phyloP scores from a whole-genome alignment of 2,797 vertebrate genomes.

The Diglossa cyanea region DNA sequence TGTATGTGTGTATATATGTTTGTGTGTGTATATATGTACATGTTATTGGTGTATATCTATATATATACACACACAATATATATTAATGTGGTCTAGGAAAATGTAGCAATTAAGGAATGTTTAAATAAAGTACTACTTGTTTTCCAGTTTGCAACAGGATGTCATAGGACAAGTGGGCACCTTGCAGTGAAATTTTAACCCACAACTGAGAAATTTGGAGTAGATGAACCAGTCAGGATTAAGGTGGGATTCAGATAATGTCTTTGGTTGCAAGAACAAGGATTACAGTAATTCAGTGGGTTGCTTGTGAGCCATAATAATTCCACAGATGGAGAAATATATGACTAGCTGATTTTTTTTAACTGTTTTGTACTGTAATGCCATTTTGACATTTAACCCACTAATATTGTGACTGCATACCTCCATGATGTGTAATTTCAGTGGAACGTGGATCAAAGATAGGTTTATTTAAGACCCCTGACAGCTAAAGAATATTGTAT shows the following conservation, averaged over 20 bases:
- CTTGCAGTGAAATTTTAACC: conserved; percentile 72
- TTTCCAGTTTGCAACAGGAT: conserved; percentile 75
- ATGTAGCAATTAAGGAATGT: conserved; percentile 80
- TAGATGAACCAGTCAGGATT: conserved; percentile 62
- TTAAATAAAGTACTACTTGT: conserved; percentile 77
- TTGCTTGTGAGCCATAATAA: conserved; percentile 67
- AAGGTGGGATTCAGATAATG: conserved; percentile 69
- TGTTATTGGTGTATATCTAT: conserved; percentile 39
- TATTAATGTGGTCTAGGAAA: conserved; percentile 75
- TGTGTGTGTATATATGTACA: conserved; percentile 63
- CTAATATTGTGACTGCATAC: conserved; percentile 69
- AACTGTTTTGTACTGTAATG: conserved; percentile 70
- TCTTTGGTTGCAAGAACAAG: conserved; percentile 70
- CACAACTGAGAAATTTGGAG: conserved; percentile 66
- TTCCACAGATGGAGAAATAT: conserved; percentile 63
- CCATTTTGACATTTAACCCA: conserved; percentile 72
- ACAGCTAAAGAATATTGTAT: conserved; percentile 71
- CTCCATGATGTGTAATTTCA: conserved; percentile 67
- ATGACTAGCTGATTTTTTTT: conserved; percentile 60
- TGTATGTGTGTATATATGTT: conserved; percentile 67
- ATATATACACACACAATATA: conserved; percentile 66
- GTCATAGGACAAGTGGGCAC: conserved; percentile 68
- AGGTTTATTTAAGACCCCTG: conserved; percentile 70
- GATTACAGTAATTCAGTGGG: conserved; percentile 71
- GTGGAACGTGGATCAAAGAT: conserved; percentile 70